These are phyloP conservation scores for Bradypodion ventrale DNA, from an alignment of 2,797 vertebrate species.

Conservation along the genomic window DNA sequence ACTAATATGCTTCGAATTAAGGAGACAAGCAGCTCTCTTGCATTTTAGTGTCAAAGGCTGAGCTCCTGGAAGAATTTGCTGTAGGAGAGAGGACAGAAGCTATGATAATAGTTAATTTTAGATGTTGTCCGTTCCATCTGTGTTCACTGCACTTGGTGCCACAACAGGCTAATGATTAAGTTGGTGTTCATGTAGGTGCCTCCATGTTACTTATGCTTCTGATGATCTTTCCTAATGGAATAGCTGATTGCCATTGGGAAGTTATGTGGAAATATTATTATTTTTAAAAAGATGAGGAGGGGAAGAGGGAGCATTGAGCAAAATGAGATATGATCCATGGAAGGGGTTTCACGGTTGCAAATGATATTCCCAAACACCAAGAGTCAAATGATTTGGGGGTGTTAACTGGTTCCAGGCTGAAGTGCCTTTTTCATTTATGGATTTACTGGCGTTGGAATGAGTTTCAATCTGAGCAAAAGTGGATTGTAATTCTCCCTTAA, in stretches of 20 bases:
- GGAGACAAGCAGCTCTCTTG: constrained; percentile 56
- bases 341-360: constrained; percentile 62
- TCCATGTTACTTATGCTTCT: constrained; percentile 67
- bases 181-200: constrained; percentile 68
- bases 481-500: neutral
- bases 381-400: constrained; percentile 65
- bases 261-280: constrained; percentile 70
- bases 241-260: constrained; percentile 67
- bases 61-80: constrained; percentile 61
- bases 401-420: constrained; percentile 53
- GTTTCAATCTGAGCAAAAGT: constrained; percentile 52
- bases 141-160: constrained; percentile 47
- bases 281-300: neutral
- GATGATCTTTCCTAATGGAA: constrained; percentile 71
- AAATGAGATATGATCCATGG: constrained; percentile 60
- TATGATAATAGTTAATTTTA: constrained; percentile 70
- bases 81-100: constrained; percentile 63
- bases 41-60: constrained; percentile 63
- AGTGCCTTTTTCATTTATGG: constrained; percentile 53
- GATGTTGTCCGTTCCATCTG: constrained; percentile 51
- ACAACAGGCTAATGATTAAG: constrained; percentile 64
- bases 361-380: constrained; percentile 59
- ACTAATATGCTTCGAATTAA: constrained; percentile 68
- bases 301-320: neutral
- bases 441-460: constrained; percentile 42